Conservation (phyloP, 37 sponge, comb jelly and placozoan genomes). For the Trichoplax adhaerens region DNA sequence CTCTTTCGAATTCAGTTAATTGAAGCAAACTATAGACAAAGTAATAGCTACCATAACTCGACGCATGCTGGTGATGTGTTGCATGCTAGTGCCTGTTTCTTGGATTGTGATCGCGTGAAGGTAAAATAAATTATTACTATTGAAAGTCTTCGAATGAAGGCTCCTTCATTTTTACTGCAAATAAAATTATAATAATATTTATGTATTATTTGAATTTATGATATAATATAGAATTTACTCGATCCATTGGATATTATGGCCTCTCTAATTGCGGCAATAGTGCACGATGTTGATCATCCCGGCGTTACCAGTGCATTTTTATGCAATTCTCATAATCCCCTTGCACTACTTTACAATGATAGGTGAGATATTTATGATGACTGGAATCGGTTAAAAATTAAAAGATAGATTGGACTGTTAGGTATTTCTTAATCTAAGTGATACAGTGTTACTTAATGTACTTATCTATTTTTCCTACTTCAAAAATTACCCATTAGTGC, state of each 20-base stretch:
- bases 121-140: slow-evolving; percentile 25
- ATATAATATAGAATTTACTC: slow-evolving; percentile 23
- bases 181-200: slow-evolving; percentile 2
- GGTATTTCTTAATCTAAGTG: neutral
- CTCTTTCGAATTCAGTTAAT: slow-evolving; percentile 17
- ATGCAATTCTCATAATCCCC: slow-evolving; percentile 29
- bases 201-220: neutral
- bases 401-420: slow-evolving; percentile 5
- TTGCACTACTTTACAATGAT: slow-evolving; percentile 74
- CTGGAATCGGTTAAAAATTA: neutral
- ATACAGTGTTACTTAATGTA: too few species aligned
- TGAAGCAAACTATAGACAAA: slow-evolving; percentile 40
- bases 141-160: slow-evolving; percentile 8
- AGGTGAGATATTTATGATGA: slow-evolving; percentile 10
- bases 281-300: slow-evolving; percentile 79
- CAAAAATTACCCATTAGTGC: slow-evolving; percentile 9
- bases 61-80: slow-evolving; percentile 91
- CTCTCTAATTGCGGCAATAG: slow-evolving; percentile 41
- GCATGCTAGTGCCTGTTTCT: slow-evolving; percentile 55
- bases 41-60: slow-evolving; percentile 74
- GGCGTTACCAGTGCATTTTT: slow-evolving; percentile 67
- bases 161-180: neutral
- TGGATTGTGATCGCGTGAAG: slow-evolving; percentile 3
- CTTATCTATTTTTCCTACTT: too few species aligned
- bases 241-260: slow-evolving; percentile 46